Conservation (phyloP, 2,888 invertebrate genomes). For the Minunthozetes semirufus region DNA sequence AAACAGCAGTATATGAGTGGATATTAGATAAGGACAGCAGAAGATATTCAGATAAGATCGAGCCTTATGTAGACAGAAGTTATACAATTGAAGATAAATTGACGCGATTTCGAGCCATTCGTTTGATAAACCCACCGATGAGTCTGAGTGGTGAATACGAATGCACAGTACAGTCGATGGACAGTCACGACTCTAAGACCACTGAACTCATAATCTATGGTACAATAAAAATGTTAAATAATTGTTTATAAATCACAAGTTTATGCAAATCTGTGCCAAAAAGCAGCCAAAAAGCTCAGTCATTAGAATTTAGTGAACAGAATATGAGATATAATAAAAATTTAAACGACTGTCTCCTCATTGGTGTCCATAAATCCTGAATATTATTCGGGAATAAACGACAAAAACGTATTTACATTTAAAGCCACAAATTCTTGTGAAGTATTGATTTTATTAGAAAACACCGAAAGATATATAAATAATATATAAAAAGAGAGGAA, state of each 20-base stretch:
- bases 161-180: conserved; percentile 41
- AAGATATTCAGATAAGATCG: conserved; percentile 26
- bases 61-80: conserved; percentile 32
- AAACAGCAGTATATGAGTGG: conserved; percentile 43
- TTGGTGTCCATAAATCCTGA: neutral
- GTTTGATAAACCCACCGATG: conserved; percentile 38
- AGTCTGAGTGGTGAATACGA: conserved; percentile 41
- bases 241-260: conserved; percentile 6
- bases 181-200: conserved; percentile 38
- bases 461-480: conserved; percentile 7
- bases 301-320: neutral
- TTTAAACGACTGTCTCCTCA: neutral
- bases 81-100: conserved; percentile 22
- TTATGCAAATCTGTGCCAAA: conserved; percentile 1
- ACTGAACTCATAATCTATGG: conserved; percentile 41
- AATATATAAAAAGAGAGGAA: neutral
- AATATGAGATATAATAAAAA: neutral
- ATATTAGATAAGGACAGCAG: conserved; percentile 38
- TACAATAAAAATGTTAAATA: conserved; percentile 21
- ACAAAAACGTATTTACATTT: conserved; percentile 15
- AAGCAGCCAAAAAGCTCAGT: neutral
- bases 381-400: neutral
- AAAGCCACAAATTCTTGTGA: conserved; percentile 5
- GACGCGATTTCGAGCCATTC: conserved; percentile 34
- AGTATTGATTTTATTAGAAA: conserved; percentile 6